Base-by-base conservation (phyloP, 2,797 vertebrate species). In the Bradypus variegatus region DNA sequence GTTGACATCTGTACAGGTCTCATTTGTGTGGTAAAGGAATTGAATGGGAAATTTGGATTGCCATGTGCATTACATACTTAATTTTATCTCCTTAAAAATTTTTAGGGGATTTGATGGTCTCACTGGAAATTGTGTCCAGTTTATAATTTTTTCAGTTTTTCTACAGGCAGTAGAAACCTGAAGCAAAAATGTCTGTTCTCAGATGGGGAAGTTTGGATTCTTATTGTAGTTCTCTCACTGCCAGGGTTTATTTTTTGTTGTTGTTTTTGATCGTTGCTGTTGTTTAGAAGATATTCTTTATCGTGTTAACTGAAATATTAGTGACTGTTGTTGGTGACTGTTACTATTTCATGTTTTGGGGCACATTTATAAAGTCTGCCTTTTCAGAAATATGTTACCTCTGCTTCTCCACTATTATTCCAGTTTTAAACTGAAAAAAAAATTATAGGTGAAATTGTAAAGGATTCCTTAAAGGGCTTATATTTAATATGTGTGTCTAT, bases 361-460 rank as follows among this genome's bases (percentile, higher is more conserved):
- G 64, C 64, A 87, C 50, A 69, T 85, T 82, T 82, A 83, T n/a
- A 12, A 94, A 94, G 53, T 91, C 27, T 9, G 27, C 94, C 86
- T 70, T 81, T 84, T 48, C 78, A 93, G 75, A 92, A 93, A 65
- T 38, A 53, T 31, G 64, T 92, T 91, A 33, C 14, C 18, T 45
- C 29, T 14, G 8, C 19, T 78, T 78, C 73, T 67, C 38, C 8
- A 67, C 27, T 60, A 10, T 89, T 87, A 77, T n/a, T 95, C 36
- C 3, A 85, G 31, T 84, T 95, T 93, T 80, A 92, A 95, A 86
- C 41, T 79, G 86, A 15, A 73, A 90, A 91, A 62, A 69, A 11
- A 60, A 48, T 14, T 69, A 14, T 48, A 84, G 69, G 27, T 94
- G 55, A 93, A 93, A 80, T 81, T 86, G 21, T 93, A 86, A 92